Evolutionary conservation across 2,888 invertebrate species (phyloP).

Genomic region (Sesia bembeciformis): DNA sequence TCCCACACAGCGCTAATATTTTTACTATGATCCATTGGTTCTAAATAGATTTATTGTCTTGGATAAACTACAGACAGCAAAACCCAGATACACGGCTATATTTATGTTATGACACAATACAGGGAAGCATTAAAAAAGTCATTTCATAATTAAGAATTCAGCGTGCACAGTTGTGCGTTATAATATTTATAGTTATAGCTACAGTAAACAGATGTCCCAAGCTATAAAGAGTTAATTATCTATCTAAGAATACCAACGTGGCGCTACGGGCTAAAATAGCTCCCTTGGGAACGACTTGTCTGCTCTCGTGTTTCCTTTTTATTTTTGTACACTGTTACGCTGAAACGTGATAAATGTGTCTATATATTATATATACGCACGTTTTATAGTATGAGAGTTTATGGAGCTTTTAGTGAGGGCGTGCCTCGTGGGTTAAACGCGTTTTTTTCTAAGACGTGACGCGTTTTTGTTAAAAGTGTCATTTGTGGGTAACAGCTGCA

Average conservation of each 20-base stretch:
- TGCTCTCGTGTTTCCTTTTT: constrained; percentile 33
- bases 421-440: neutral
- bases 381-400: neutral
- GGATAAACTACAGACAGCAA: too few relatives aligned
- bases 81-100: neutral
- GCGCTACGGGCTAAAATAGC: constrained; percentile 36
- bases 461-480: neutral
- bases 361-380: neutral
- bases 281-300: constrained; percentile 48
- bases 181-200: constrained; percentile 24
- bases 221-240: constrained; percentile 69
- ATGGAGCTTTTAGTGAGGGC: neutral
- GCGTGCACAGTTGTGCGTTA: constrained; percentile 19
- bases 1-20: too few relatives aligned
- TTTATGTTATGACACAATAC: neutral
- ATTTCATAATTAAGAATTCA: constrained; percentile 11
- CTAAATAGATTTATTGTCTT: too few relatives aligned
- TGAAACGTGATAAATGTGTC: constrained; percentile 17
- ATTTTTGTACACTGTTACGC: constrained; percentile 23
- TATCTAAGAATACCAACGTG: constrained; percentile 48
- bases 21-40: too few relatives aligned
- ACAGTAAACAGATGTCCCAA: constrained; percentile 60
- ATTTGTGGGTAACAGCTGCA: too few relatives aligned
- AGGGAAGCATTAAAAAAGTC: neutral
- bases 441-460: neutral